These are phyloP conservation scores for Thymallus thymallus DNA, from an alignment of 2,113 vertebrate species.

Conservation along the genomic window DNA sequence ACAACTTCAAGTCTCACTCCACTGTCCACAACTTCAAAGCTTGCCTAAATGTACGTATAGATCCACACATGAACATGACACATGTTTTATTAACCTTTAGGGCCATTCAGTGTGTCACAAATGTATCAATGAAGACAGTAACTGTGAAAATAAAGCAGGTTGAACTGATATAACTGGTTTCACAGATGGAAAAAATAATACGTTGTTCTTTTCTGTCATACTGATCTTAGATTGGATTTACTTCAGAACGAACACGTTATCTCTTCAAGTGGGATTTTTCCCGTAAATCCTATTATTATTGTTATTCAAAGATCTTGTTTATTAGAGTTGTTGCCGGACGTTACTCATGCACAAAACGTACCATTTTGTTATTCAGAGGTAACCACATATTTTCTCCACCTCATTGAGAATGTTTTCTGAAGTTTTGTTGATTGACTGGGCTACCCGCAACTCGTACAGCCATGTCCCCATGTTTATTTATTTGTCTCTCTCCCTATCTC, in stretches of 20 bases:
- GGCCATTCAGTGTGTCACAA: background rate
- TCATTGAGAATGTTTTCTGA: background rate
- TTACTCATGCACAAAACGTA: background rate
- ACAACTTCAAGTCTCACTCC: background rate
- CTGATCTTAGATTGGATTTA: too few relatives aligned
- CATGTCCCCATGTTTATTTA: background rate
- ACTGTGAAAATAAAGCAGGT: background rate
- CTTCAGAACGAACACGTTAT: too few relatives aligned
- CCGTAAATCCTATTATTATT: too few relatives aligned
- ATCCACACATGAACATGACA: background rate
- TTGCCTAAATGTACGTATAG: background rate
- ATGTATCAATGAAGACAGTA: background rate
- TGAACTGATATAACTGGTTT: background rate
- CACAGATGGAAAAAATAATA: background rate
- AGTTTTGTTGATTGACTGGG: background rate
- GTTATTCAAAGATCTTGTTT: too few relatives aligned
- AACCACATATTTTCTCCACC: background rate
- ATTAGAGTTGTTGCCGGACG: too few relatives aligned
- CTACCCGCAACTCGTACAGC: background rate
- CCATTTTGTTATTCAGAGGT: background rate
- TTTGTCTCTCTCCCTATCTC: slow-evolving; percentile 15
- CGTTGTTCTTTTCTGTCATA: background rate
- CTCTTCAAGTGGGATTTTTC: too few relatives aligned
- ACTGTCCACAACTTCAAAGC: background rate
- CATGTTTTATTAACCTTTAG: background rate